Evolutionary conservation across 2,888 invertebrate genomes (phyloP), one percentile per base, ranked within the genome.

Genomic region (Bellardia pandia): DNA sequence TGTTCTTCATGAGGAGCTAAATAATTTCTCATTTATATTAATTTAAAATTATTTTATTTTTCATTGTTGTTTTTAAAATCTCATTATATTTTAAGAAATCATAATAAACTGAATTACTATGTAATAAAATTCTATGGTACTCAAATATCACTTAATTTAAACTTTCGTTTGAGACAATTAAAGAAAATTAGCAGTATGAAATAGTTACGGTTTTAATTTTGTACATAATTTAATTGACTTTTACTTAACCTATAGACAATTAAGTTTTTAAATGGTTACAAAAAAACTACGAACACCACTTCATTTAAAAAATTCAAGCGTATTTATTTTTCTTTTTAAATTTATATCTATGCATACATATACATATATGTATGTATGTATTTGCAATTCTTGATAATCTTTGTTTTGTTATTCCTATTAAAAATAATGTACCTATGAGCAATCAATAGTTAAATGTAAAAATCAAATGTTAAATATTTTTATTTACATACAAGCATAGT

Each of bases 191-290:
- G 6, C n/a, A 51, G 51, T 6, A 56, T 13, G 14, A 30, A 42
- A 30, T 23, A 40, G 40, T 42, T 58, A 6, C 51, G 42, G 5
- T 48, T 40, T 30, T 45, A 3, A 13, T 13, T 45, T 13, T 45
- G 9, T 62, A 42, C 14, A 37, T 75, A 53, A 56, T 45, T 69
- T 37, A 82, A 76, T 82, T 82, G 82, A 82, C 82, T 76, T 76
- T 76, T 71, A 62, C 16, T 82, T 76, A 76, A 82, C 82, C 82
- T 11, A 42, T 9, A 42, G 33, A 60, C 48, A 62, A 80, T 74
- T 45, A 53, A 53, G 72, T 42, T 40, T 75, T 62, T 40, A 37
- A 58, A 40, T 71, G 23, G 30, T 72, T 53, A 53, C 16, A 71
- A 64, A 53, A 69, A 69, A 58, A 45, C 14, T 23, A 72, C 64